Evolutionary conservation across 2,797 vertebrate genomes (phyloP), one percentile per base, ranked within the genome.

Genomic region (Pipistrellus kuhlii): DNA sequence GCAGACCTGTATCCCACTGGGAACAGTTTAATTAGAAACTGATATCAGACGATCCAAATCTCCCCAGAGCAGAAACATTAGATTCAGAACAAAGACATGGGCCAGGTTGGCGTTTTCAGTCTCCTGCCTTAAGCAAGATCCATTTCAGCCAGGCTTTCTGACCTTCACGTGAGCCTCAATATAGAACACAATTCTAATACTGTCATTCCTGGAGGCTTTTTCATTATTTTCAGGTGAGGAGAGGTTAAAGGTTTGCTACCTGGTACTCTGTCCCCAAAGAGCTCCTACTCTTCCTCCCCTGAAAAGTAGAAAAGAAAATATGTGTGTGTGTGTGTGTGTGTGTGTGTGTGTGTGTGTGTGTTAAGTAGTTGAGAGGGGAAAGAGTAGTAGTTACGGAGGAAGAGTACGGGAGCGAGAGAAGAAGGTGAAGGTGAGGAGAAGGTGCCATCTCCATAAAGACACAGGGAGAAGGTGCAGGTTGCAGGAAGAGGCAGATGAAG

Each of bases 171-270:
- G 94, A 91, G 94, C 96, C 94, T 97, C 97, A 95, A 92, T 97
- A 94, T 95, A 95, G 90, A 94, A 96, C 96, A 92, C 96, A 97
- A 97, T 97, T 97, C 97, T 97, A 97, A 97, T 97, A 89, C 91
- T 97, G 96, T 97, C 97, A 97, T 96, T 96, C 96, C 91, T 95
- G 95, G 82, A 94, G 94, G 95, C 95, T 88, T 92, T 97, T 95
- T 95, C 96, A 97, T 97, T 97, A 96, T 86, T 95, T 97, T 95
- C 93, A 93, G 51, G 93, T 90, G 92, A 94, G 38, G 59, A 77
- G 82, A 96, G 72, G 96, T 95, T 86, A 97, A 96, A 96, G 87
- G 59, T 94, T 95, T 94, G 87, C 71, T 93, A 77, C 90, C 90
- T 94, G 88, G 88, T 81, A 68, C 88, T 89, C 14, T 89, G 41